Evolutionary conservation across 2,888 invertebrate species (phyloP).

Genomic region (Drosophila barbarae): DNA sequence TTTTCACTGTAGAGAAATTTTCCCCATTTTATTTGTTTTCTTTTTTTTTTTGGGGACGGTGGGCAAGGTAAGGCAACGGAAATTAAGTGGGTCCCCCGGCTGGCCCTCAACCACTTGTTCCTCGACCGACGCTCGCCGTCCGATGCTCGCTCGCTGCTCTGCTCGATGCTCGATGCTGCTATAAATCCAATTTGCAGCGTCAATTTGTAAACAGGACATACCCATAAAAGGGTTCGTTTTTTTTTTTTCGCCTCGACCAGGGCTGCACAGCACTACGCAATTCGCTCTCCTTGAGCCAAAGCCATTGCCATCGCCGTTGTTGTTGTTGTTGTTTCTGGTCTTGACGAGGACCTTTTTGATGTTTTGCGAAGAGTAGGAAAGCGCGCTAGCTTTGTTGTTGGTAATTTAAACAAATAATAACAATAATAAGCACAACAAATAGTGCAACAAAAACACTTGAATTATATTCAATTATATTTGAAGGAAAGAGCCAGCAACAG

Average conservation of each 20-base stretch:
- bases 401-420: constrained; percentile 70
- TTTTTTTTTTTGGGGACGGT: constrained; percentile 30
- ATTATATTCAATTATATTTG: constrained; percentile 68
- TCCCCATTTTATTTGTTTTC: constrained; percentile 36
- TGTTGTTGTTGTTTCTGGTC: constrained; percentile 11
- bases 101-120: constrained; percentile 45
- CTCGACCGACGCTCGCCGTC: constrained; percentile 4
- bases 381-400: constrained; percentile 55
- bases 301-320: constrained; percentile 3
- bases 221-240: constrained; percentile 58
- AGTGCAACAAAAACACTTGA: constrained; percentile 72
- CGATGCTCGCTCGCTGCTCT: constrained; percentile 3
- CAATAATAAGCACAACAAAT: constrained; percentile 70
- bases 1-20: constrained; percentile 21
- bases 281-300: constrained; percentile 24
- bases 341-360: constrained; percentile 8
- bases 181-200: constrained; percentile 65
- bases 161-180: constrained; percentile 7
- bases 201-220: constrained; percentile 67
- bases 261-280: constrained; percentile 42
- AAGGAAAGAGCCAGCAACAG: constrained; percentile 41
- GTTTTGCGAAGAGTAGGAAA: constrained; percentile 7
- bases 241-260: constrained; percentile 42
- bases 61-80: constrained; percentile 63
- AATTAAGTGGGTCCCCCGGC: constrained; percentile 68